Evolutionary conservation across 2,113 vertebrate species (phyloP).

Genomic region (Platysternon megacephalum): DNA sequence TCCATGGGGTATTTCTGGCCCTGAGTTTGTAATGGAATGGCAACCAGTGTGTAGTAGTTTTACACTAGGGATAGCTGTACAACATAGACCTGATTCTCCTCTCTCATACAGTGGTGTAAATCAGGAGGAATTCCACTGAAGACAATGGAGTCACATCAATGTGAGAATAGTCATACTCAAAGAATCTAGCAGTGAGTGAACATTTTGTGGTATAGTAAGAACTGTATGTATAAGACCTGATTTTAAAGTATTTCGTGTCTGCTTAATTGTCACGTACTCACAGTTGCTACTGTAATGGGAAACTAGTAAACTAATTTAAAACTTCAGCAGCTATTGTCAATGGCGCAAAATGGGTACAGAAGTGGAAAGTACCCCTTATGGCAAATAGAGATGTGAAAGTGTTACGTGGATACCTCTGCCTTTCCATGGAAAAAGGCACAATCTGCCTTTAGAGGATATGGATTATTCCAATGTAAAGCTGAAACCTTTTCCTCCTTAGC

Average conservation of each 20-base stretch:
- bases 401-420: not conserved
- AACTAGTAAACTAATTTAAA: not conserved
- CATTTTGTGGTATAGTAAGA: not conserved
- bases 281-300: slow-evolving; percentile 11
- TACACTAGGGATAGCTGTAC: not conserved
- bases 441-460: not conserved
- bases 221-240: not conserved
- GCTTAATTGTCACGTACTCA: not conserved
- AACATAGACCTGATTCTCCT: not conserved
- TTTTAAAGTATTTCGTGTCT: not conserved
- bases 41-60: not conserved
- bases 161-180: not conserved
- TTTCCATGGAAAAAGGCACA: not conserved
- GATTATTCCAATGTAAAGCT: not conserved
- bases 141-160: not conserved
- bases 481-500: not conserved
- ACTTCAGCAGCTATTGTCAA: not conserved
- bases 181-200: not conserved
- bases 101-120: not conserved
- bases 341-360: not conserved
- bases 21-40: not conserved
- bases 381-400: not conserved
- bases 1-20: not conserved
- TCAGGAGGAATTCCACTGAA: not conserved
- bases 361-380: not conserved